Evolutionary conservation across 1,140 invertebrate genomes (phyloP).

Genomic region (Megathymus violae): DNA sequence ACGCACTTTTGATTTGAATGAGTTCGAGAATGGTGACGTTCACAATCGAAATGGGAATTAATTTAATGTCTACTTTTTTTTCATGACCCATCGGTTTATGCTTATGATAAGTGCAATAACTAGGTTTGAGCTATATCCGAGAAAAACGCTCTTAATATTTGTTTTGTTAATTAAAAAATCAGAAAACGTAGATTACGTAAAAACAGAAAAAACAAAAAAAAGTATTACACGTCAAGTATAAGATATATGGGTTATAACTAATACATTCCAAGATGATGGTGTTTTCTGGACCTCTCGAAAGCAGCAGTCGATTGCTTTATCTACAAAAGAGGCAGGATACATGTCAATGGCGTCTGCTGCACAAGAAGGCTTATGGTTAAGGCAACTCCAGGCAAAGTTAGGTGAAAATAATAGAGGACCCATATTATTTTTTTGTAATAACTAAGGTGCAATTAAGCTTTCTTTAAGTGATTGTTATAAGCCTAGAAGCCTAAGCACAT

Average conservation of each 20-base stretch:
- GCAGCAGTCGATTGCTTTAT: conserved; percentile 58
- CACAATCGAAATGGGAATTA: neutral
- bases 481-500: conserved; percentile 55
- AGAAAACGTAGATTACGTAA: too few species aligned
- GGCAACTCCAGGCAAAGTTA: conserved; percentile 33
- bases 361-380: conserved; percentile 43
- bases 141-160: too few species aligned
- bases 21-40: neutral
- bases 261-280: conserved; percentile 36
- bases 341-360: conserved; percentile 36
- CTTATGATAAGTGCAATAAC: too few species aligned
- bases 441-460: conserved; percentile 44
- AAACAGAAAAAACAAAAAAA: too few species aligned
- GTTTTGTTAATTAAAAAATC: too few species aligned
- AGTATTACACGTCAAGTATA: too few species aligned
- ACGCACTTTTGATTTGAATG: neutral
- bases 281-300: conserved; percentile 60
- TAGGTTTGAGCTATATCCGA: too few species aligned
- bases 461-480: conserved; percentile 35
- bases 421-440: conserved; percentile 35
- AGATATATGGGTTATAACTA: too few species aligned
- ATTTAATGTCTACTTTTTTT: too few species aligned
- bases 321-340: too few species aligned
- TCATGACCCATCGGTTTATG: too few species aligned
- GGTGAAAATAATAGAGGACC: neutral